Evolutionary conservation across 1,140 invertebrate species (phyloP).

Genomic region (Akabosia matsudoensis): DNA sequence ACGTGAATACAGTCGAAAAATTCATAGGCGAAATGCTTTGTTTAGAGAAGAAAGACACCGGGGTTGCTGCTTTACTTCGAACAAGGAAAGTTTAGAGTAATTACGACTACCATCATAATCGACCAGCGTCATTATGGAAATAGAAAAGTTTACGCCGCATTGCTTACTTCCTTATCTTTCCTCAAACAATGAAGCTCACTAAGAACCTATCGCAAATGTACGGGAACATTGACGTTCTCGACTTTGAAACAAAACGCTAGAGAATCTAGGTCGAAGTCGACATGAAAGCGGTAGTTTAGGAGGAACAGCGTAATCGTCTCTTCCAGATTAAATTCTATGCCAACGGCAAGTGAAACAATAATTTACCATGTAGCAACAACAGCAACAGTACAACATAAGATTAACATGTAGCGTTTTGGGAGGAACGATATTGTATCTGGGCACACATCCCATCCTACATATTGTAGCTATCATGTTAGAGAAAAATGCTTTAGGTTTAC

Average conservation of each 20-base stretch:
- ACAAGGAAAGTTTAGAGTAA: neutral
- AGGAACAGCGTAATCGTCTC: neutral
- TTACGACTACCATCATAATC: neutral
- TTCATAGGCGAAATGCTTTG: too few species aligned
- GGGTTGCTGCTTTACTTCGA: too few species aligned
- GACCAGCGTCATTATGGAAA: neutral
- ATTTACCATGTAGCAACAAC: neutral
- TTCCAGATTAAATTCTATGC: constrained; percentile 11
- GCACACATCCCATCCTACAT: neutral
- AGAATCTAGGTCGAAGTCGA: neutral
- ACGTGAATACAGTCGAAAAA: too few species aligned
- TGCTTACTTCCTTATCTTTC: neutral
- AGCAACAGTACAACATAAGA: neutral
- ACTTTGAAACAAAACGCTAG: neutral
- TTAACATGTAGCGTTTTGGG: neutral
- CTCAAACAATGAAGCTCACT: neutral
- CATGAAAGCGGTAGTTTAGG: neutral
- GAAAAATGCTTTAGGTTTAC: neutral
- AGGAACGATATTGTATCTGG: too few species aligned
- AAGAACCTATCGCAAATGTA: too few species aligned
- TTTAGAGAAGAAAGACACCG: too few species aligned
- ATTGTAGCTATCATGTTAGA: neutral
- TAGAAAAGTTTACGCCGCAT: neutral
- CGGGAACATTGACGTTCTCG: neutral
- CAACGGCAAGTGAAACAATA: neutral